A percentile compares a stretch with the other conserved stretches of the same genome.
phyloP scores from a whole-genome alignment of 2,797 vertebrate genomes.

The Helarctos malayanus region DNA sequence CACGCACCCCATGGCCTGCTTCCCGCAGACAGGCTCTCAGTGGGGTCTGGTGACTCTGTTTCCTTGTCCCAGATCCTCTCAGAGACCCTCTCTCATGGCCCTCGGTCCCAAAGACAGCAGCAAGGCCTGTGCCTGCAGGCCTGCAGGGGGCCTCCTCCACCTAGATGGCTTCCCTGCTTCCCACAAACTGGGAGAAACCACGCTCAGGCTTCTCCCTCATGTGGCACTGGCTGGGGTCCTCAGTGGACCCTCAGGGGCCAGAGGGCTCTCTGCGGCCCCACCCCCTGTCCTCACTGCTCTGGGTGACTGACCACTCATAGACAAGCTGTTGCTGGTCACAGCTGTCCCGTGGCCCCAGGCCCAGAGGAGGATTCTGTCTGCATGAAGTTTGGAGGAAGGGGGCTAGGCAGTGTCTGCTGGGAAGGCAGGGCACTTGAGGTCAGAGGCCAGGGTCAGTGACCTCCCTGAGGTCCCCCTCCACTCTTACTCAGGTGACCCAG shows the following conservation, averaged over 20 bases:
- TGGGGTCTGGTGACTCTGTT: not conserved
- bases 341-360: too few species aligned
- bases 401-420: not conserved
- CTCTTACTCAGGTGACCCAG: not conserved
- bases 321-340: not conserved
- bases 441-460: not conserved
- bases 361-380: fast-evolving
- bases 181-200: not conserved
- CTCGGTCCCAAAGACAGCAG: not conserved
- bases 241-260: not conserved
- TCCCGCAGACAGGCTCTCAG: not conserved
- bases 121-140: fast-evolving
- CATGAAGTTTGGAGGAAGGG: not conserved
- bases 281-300: fast-evolving
- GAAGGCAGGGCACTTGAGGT: not conserved
- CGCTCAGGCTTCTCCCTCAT: fast-evolving
- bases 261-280: fast-evolving
- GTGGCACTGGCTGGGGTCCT: not conserved
- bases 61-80: not conserved
- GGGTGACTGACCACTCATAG: not conserved
- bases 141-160: not conserved
- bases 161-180: not conserved
- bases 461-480: not conserved
- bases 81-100: not conserved
- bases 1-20: not conserved